A percentile compares a stretch with the other conserved stretches of the same genome.
These are phyloP conservation scores for Drosophila pseudotakahashii DNA, from an alignment of 2,888 invertebrate species.

Conservation along the genomic window DNA sequence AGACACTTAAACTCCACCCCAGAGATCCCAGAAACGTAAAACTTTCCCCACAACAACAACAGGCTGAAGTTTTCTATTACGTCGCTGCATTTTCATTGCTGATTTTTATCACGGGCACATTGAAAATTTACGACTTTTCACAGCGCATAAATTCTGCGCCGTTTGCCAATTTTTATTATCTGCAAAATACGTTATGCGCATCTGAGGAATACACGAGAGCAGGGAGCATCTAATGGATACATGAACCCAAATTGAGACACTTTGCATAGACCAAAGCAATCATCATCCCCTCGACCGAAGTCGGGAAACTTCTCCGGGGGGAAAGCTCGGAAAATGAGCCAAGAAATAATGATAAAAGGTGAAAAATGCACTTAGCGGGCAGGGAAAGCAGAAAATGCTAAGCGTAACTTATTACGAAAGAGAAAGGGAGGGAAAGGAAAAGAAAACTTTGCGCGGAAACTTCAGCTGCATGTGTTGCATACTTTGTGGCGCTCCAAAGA, in stretches of 20 bases:
- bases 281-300: conserved; percentile 8
- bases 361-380: conserved; percentile 30
- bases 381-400: conserved; percentile 6
- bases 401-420: conserved; percentile 53
- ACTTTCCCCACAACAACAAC: conserved; percentile 17
- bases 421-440: neutral
- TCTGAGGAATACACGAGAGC: conserved; percentile 19
- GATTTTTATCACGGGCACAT: conserved; percentile 61
- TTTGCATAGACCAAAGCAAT: conserved; percentile 41
- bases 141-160: conserved; percentile 56
- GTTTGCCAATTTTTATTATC: conserved; percentile 63
- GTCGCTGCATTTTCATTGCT: conserved; percentile 41
- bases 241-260: conserved; percentile 50
- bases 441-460: conserved; percentile 57
- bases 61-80: conserved; percentile 34
- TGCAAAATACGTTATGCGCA: conserved; percentile 57
- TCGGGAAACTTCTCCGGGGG: conserved; percentile 5
- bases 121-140: conserved; percentile 60
- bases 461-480: conserved; percentile 68
- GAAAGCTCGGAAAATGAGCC: conserved; percentile 19
- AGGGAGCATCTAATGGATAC: conserved; percentile 46
- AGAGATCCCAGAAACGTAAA: conserved; percentile 18
- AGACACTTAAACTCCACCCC: neutral
- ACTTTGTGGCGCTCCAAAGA: conserved; percentile 40
- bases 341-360: conserved; percentile 54